phyloP scores from a whole-genome alignment of 92 coral and sea anemone species.

The Porites evermanni region DNA sequence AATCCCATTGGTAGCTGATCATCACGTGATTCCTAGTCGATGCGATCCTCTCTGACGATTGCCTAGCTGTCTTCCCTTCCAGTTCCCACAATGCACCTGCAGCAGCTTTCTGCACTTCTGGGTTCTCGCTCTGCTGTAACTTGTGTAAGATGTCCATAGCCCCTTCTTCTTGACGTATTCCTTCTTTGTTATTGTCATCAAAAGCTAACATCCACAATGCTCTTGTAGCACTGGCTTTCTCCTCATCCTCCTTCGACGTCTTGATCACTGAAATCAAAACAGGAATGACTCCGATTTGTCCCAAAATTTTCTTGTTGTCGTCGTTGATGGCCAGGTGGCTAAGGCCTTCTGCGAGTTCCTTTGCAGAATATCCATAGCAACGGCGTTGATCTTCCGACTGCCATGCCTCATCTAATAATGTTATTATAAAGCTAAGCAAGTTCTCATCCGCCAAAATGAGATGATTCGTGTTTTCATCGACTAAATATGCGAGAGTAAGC shows the following conservation, averaged over 20 bases:
- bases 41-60: background rate
- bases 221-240: conserved; percentile 39
- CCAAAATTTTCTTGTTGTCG: conserved; percentile 53
- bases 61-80: conserved; percentile 43
- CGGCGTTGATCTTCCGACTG: conserved; percentile 37
- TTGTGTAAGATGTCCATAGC: conserved; percentile 28
- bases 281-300: conserved; percentile 58
- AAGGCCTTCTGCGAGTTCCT: conserved; percentile 68
- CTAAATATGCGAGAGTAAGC: conserved; percentile 54
- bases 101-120: conserved; percentile 62
- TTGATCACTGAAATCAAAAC: conserved; percentile 53
- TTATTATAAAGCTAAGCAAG: conserved; percentile 40
- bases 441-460: conserved; percentile 45
- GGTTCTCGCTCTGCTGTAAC: conserved; percentile 55
- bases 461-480: conserved; percentile 60
- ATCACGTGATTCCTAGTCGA: conserved; percentile 55
- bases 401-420: conserved; percentile 36
- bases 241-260: conserved; percentile 50
- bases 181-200: conserved; percentile 61
- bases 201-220: conserved; percentile 83
- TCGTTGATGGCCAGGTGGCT: conserved; percentile 59
- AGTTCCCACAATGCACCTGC: conserved; percentile 85
- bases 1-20: conserved; percentile 85
- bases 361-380: conserved; percentile 50
- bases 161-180: conserved; percentile 22